Evolutionary conservation across 2,888 invertebrate species (phyloP).

Genomic region (Biston stratarius): DNA sequence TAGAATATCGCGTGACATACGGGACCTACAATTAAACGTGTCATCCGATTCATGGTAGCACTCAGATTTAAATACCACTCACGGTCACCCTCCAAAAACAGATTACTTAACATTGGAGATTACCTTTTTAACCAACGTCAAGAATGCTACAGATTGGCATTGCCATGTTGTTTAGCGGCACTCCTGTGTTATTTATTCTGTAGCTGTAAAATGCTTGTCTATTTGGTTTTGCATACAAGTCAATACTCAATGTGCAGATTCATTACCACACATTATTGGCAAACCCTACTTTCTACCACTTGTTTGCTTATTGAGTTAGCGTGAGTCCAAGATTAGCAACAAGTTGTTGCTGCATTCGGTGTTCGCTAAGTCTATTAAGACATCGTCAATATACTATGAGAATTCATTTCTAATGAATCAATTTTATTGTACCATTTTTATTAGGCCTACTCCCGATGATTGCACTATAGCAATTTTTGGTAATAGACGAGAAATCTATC

Average conservation of each 20-base stretch:
- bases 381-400: neutral
- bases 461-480: too few relatives aligned
- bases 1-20: too few relatives aligned
- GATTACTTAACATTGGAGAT: too few relatives aligned
- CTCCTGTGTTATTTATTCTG: neutral
- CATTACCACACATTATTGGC: slow-evolving; percentile 15
- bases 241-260: slow-evolving; percentile 3
- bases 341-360: slow-evolving; percentile 11
- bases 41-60: too few relatives aligned
- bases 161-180: neutral
- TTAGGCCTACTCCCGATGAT: too few relatives aligned
- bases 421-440: neutral
- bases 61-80: too few relatives aligned
- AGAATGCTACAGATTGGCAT: neutral
- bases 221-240: slow-evolving; percentile 8
- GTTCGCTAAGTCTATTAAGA: slow-evolving; percentile 11
- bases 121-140: too few relatives aligned
- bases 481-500: too few relatives aligned
- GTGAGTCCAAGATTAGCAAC: slow-evolving; percentile 19
- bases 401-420: neutral
- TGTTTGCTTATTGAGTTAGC: slow-evolving; percentile 27
- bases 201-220: neutral
- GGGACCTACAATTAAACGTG: too few relatives aligned
- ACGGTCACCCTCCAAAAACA: too few relatives aligned
- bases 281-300: slow-evolving; percentile 28